A percentile compares a stretch with the other conserved stretches of the same genome.
Evolutionary conservation across 2,888 invertebrate genomes (phyloP).

Genomic region (Homarus gammarus): DNA sequence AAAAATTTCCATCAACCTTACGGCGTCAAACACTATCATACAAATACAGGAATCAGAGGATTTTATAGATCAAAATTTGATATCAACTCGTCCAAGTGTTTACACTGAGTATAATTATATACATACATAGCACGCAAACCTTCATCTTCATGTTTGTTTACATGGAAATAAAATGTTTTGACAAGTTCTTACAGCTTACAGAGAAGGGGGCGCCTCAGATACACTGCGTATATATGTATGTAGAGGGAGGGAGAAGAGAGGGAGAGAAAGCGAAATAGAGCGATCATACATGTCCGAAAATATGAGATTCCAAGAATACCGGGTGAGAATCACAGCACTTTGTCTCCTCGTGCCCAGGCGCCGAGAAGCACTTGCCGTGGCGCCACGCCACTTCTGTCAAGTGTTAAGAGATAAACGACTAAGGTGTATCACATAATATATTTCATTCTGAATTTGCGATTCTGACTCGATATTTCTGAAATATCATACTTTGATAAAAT

Average conservation of each 20-base stretch:
- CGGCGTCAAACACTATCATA: conserved; percentile 46
- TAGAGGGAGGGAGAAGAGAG: background rate
- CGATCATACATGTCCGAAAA: background rate
- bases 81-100: conserved; percentile 70
- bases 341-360: background rate
- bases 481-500: conserved; percentile 19
- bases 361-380: too few relatives aligned
- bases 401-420: too few relatives aligned
- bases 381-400: too few relatives aligned
- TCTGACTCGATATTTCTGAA: conserved; percentile 22
- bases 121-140: conserved; percentile 64
- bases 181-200: conserved; percentile 33
- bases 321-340: conserved; percentile 25
- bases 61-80: conserved; percentile 60
- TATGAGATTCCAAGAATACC: conserved; percentile 22
- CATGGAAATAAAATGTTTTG: conserved; percentile 21
- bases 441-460: background rate
- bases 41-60: conserved; percentile 54
- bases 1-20: conserved; percentile 47
- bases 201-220: conserved; percentile 41
- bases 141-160: conserved; percentile 26
- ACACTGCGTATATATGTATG: background rate
- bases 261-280: background rate
- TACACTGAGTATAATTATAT: conserved; percentile 57
- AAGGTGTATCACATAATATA: too few relatives aligned